These are phyloP conservation scores for Typhlomys cinereus DNA, from an alignment of 2,113 vertebrate species.

Conservation along the genomic window DNA sequence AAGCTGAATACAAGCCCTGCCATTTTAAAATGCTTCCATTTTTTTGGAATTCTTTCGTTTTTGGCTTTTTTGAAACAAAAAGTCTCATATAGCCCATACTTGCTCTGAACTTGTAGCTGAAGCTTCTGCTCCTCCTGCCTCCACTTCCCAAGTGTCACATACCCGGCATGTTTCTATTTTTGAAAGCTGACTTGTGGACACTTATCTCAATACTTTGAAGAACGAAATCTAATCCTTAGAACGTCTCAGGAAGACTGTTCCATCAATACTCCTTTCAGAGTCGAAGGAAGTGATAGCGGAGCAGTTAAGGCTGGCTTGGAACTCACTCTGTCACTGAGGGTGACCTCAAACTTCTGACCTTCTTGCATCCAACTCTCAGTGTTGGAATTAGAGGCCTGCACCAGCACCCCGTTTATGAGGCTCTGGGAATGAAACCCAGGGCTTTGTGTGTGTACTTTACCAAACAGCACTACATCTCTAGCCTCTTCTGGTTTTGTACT, in stretches of 20 bases:
- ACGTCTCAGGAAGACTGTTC: background rate
- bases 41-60: no score
- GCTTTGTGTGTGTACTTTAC: background rate
- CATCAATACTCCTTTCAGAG: background rate
- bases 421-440: no score
- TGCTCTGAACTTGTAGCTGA: background rate
- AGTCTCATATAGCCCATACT: no score
- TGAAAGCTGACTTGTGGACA: background rate
- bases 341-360: background rate
- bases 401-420: no score
- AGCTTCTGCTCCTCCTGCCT: background rate
- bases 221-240: background rate
- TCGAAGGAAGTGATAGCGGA: background rate
- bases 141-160: no score
- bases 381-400: no score
- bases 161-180: background rate
- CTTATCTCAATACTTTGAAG: background rate
- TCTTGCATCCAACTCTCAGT: no score
- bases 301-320: background rate
- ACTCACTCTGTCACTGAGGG: background rate
- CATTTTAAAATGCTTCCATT: background rate
- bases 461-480: no score
- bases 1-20: background rate
- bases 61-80: no score
- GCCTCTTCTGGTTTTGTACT: no score